A percentile compares a stretch with the other conserved stretches of the same genome.
phyloP scores from a whole-genome alignment of 2,888 invertebrate genomes.

The Trichogramma evanescens region DNA sequence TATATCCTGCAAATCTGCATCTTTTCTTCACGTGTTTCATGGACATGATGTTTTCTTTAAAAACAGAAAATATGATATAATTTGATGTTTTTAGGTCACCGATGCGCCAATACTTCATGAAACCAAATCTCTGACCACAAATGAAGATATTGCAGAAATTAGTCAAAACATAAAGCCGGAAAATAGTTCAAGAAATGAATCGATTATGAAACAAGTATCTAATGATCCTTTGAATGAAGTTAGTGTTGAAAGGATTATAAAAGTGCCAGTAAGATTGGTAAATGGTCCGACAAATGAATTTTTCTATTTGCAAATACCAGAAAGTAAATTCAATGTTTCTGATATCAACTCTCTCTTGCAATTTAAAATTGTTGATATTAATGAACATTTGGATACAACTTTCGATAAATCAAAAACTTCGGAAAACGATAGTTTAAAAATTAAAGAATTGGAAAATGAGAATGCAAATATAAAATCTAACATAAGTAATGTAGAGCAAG shows the following conservation, averaged over 20 bases:
- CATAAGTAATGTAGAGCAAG: too few species aligned
- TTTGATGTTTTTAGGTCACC: slow-evolving; percentile 44
- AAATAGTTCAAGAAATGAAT: slow-evolving; percentile 1
- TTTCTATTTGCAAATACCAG: slow-evolving; percentile 26
- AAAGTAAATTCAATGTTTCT: slow-evolving; percentile 23
- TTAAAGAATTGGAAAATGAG: too few species aligned
- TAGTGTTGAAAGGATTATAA: slow-evolving; percentile 13
- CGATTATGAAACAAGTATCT: slow-evolving; percentile 1
- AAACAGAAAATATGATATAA: slow-evolving; percentile 18
- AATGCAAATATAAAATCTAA: too few species aligned
- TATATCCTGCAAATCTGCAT: slow-evolving; percentile 14
- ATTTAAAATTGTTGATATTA: slow-evolving; percentile 21
- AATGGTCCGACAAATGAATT: slow-evolving; percentile 23
- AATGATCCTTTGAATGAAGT: slow-evolving; percentile 10
- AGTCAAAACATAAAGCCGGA: slow-evolving; percentile 12
- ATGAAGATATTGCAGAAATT: slow-evolving; percentile 5
- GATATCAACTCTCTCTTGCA: slow-evolving; percentile 18
- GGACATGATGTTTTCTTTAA: slow-evolving; percentile 11
- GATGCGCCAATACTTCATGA: slow-evolving; percentile 20
- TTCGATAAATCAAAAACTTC: too few species aligned
- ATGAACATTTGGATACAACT: background rate
- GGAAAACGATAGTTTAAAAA: too few species aligned
- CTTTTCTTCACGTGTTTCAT: slow-evolving; percentile 13
- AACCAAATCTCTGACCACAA: slow-evolving; percentile 1
- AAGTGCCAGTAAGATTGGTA: slow-evolving; percentile 27